Evolutionary conservation across 2,113 vertebrate species (phyloP).

Genomic region (Phaethornis superciliosus): DNA sequence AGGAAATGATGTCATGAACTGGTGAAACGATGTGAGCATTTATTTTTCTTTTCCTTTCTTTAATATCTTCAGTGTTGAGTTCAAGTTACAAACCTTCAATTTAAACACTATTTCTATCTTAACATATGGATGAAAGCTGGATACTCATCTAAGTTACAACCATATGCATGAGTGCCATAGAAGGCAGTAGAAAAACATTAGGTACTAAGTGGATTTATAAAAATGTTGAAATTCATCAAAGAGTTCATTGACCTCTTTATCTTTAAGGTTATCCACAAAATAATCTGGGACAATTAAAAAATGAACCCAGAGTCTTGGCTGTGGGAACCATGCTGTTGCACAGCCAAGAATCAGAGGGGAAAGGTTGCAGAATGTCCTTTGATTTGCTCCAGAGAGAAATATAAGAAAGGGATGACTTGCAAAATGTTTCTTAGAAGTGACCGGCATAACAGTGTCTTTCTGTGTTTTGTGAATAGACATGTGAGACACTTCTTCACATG

Average conservation of each 20-base stretch:
- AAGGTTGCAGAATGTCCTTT: not conserved
- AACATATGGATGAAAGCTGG: not conserved
- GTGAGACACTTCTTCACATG: not conserved
- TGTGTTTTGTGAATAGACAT: not conserved
- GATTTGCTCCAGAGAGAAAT: not conserved
- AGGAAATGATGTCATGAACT: not conserved
- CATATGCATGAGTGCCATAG: not conserved
- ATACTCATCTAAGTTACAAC: not conserved
- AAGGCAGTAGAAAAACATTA: conserved; percentile 12
- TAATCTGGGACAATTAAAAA: not conserved
- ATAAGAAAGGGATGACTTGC: not conserved
- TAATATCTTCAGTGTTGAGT: not conserved
- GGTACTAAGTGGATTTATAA: not conserved
- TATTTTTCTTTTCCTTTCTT: not conserved
- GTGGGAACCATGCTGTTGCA: not conserved
- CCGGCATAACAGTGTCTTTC: not conserved
- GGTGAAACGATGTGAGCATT: not conserved
- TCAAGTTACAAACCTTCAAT: not conserved
- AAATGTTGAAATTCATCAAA: not conserved
- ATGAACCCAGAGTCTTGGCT: not conserved
- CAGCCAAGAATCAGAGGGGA: not conserved
- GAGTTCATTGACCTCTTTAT: not conserved
- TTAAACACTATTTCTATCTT: not conserved
- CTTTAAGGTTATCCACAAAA: not conserved
- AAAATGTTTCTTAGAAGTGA: not conserved